Evolutionary conservation across 2,888 invertebrate species (phyloP).

Genomic region (Agrotis exclamationis): DNA sequence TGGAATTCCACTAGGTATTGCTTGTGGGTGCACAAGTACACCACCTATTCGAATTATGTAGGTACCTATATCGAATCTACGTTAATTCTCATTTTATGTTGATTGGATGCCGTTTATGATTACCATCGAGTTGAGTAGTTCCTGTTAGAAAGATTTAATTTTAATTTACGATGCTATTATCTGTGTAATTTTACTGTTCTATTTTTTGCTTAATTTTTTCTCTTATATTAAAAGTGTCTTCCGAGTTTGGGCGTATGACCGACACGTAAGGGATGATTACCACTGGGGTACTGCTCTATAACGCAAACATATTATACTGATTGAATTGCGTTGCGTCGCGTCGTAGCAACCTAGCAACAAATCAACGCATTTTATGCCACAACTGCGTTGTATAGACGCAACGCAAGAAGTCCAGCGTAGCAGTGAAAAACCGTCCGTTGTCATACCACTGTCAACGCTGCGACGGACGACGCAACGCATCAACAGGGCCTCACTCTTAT

Average conservation of each 20-base stretch:
- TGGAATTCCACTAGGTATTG: constrained; percentile 22
- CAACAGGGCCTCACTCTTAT: no score
- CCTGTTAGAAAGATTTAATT: neutral
- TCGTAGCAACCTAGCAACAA: no score
- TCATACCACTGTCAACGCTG: no score
- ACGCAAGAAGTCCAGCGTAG: no score
- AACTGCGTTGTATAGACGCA: no score
- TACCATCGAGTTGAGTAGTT: neutral
- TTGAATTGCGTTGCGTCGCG: no score
- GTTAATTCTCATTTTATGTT: neutral
- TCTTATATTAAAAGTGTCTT: neutral
- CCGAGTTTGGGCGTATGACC: neutral
- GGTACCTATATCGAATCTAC: neutral
- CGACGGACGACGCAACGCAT: no score
- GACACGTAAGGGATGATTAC: neutral
- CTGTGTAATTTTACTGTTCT: no score
- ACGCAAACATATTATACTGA: neutral
- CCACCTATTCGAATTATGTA: neutral
- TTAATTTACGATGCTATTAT: neutral
- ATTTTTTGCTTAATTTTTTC: no score
- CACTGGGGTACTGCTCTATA: neutral
- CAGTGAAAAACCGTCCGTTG: no score
- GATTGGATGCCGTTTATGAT: constrained; percentile 20
- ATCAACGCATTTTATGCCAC: no score
- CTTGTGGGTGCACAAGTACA: neutral